phyloP scores from a whole-genome alignment of 2,113 vertebrate species.

The Takifugu bimaculatus region DNA sequence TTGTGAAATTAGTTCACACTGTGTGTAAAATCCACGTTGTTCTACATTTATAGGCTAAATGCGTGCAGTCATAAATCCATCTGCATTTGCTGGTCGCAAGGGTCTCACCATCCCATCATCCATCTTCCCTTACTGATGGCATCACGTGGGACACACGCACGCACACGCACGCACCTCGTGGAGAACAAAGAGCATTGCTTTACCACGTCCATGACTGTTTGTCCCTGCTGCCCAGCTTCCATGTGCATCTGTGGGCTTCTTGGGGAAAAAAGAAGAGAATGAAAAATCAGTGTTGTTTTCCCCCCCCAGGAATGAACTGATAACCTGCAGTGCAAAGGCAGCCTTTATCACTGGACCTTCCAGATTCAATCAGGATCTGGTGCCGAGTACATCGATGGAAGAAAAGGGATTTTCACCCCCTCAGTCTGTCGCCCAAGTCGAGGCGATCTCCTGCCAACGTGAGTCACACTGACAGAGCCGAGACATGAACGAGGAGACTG shows the following conservation, averaged over 20 bases:
- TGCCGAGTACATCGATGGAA: background rate
- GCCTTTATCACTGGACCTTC: background rate
- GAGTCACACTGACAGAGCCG: slow-evolving; percentile 12
- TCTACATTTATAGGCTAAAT: no score
- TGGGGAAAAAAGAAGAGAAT: background rate
- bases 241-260: background rate
- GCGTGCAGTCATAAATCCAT: background rate
- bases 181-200: slow-evolving; percentile 26
- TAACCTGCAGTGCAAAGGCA: slow-evolving; percentile 19
- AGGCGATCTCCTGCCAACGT: slow-evolving; percentile 15
- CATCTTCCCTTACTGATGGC: slow-evolving; percentile 31
- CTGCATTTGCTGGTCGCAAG: slow-evolving; percentile 9
- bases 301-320: slow-evolving; percentile 18
- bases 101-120: slow-evolving; percentile 32
- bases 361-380: slow-evolving; percentile 23
- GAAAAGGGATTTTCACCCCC: slow-evolving; percentile 9
- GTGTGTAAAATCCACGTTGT: no score
- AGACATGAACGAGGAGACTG: background rate
- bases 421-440: slow-evolving; percentile 19
- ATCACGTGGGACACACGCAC: slow-evolving; percentile 19
- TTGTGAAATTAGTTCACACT: no score
- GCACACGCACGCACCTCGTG: slow-evolving; percentile 15
- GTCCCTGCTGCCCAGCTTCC: background rate
- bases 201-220: background rate
- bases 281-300: background rate